Base-by-base conservation (phyloP, 2,888 invertebrate genomes). In the Carabus problematicus region DNA sequence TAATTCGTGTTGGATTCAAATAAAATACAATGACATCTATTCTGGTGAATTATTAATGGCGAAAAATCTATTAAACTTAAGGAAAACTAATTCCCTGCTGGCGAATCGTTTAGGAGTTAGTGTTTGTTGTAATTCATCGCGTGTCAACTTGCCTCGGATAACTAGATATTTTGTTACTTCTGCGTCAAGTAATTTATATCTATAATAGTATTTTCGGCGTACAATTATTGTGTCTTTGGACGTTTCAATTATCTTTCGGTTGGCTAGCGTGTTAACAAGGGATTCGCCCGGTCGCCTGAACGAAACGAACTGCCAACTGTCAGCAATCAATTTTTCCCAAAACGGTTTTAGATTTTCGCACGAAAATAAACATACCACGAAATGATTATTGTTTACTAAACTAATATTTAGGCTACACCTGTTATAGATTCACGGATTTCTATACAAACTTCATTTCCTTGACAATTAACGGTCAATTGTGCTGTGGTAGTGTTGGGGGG, bases 201-300 rank as follows among this genome's bases (percentile, higher is more conserved):
- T 67, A 67, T 67, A 59, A 59, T 59, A 59, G 67, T 67, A 67
- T 67, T 67, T 67, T 67, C 59, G 29, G 67, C 41, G 54, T 52
- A 52, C 67, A 67, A 67, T 67, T 60, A 67, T 67, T 67, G 67
- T 67, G 49, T 59, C 49, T 67, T 67, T 60, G 60, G 67, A 67
- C 67, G 67, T 67, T 67, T 67, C 67, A 67, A 67, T 67, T 67
- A 67, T 67, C 67, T 67, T 49, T 43, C 49, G 67, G 60, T 54
- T 60, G 66, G 60, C 63, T 67, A 67, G 67, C 67, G 67, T 67
- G 67, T 67, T 67, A 60, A 67, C 60, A 58, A 54, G 59, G 64
- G 52, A 67, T 59, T 42, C 59, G n/a, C 59, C 42, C 14, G 18
- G 16, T 9, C 42, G 42, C 16, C 6, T 8, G 41, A 14, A 59